Conservation (phyloP, 2,113 vertebrate genomes). For the Microtus richardsoni region DNA sequence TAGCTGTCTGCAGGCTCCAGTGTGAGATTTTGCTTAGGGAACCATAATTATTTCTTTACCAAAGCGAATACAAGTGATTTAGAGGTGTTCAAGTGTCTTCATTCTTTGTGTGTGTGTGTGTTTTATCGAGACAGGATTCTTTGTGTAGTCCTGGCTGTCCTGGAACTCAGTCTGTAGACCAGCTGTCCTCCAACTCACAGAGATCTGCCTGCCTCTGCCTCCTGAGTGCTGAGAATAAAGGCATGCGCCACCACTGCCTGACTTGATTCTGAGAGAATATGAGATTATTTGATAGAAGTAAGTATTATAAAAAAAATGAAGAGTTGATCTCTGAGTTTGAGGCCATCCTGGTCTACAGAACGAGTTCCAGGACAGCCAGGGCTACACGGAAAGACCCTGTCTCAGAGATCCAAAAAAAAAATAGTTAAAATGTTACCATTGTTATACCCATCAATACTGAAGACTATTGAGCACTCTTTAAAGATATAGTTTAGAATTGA, state of each 20-base stretch:
- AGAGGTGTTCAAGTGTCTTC: background rate
- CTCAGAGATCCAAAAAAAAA: too few relatives aligned
- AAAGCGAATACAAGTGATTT: background rate
- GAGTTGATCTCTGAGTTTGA: background rate
- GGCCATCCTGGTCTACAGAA: background rate
- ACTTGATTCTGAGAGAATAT: background rate
- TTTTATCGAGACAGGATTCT: background rate
- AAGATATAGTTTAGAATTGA: constrained; percentile 1
- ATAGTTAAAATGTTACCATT: background rate
- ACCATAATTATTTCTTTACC: background rate
- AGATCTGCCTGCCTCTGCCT: background rate
- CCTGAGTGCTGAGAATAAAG: background rate
- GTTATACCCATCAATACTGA: background rate
- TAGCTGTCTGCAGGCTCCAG: background rate
- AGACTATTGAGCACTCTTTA: constrained; percentile 14
- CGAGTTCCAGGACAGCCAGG: background rate
- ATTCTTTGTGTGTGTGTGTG: background rate
- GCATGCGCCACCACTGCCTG: background rate
- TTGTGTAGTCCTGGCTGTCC: background rate
- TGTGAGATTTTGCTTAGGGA: background rate
- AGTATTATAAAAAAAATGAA: constrained; percentile 1
- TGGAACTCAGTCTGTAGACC: background rate
- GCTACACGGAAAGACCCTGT: background rate
- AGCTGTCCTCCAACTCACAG: background rate
- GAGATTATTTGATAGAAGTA: constrained; percentile 7